Base-by-base conservation (phyloP, 1,140 invertebrate genomes). In the Diorhabda sublineata region DNA sequence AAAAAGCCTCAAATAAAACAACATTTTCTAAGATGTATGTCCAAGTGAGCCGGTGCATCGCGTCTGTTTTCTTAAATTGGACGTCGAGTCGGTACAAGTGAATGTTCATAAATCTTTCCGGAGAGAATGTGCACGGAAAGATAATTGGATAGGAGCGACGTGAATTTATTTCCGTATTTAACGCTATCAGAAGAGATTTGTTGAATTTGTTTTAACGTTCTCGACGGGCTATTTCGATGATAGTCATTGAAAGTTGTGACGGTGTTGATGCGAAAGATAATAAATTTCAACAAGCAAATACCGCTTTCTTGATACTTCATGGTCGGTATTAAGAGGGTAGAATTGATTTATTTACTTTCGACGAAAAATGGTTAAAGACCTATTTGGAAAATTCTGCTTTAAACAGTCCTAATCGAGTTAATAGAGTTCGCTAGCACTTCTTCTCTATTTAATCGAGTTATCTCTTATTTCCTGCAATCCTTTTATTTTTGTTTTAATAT, bases 181-280 rank as follows among this genome's bases (percentile, higher is more conserved):
- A 61, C 59, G 59, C 59, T 61, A 61, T 61, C 59, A 61, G 59
- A 42, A 41, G 59, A 61, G 59, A 61, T 61, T 61, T 61, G 59
- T 43, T n/a, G 41, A 61, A 61, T 61, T 61, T 61, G 59, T 61
- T 61, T 52, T 52, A 52, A 52, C n/a, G 47, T n/a, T 52, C 47
- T 52, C 47, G n/a, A 52, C 47, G 47, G 47, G 47, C 47, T 6
- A 52, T n/a, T 52, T 4, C 3, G 47, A 8, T 52, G 47, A 52
- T 52, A 8, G 47, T 52, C n/a, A 52, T 52, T 52, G 47, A 52
- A 52, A 52, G 47, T 52, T 52, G 47, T 4, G 47, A n/a, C 47
- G n/a, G 6, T n/a, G n/a, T n/a, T 52, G 47, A 52, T 52, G 6
- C 6, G 47, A n/a, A n/a, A n/a, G n/a, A 52, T 52, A n/a, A 52